Evolutionary conservation across 1,140 invertebrate species (phyloP).

Genomic region (Trichonephila clavata): DNA sequence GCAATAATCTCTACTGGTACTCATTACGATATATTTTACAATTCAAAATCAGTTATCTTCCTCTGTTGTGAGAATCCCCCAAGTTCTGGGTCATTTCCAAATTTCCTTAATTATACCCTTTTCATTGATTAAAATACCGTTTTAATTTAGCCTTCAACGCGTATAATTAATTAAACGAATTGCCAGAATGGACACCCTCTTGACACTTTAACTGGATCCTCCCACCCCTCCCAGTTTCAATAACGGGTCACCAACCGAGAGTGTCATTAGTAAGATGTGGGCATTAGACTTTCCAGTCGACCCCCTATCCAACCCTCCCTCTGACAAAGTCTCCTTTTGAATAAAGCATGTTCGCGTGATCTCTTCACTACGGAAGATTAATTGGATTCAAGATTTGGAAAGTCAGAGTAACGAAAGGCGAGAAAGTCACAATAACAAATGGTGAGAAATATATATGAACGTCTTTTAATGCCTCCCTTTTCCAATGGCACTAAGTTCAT

Average conservation of each 20-base stretch:
- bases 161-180: constrained; percentile 52
- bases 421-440: constrained; percentile 24
- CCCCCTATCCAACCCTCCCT: not conserved
- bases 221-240: not conserved
- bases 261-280: constrained; percentile 52
- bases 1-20: not conserved
- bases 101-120: constrained; percentile 32
- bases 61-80: not conserved
- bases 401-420: constrained; percentile 52
- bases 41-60: not conserved
- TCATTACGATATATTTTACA: not conserved
- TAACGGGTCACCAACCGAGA: constrained; percentile 37
- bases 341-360: constrained; percentile 56
- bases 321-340: constrained; percentile 44
- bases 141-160: constrained; percentile 56
- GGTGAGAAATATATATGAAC: not conserved
- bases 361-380: constrained; percentile 32
- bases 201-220: constrained; percentile 35
- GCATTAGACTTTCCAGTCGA: not conserved
- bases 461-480: too few relatives aligned
- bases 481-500: not conserved
- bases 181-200: not conserved
- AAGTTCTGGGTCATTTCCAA: not conserved
- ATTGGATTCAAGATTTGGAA: constrained; percentile 54
- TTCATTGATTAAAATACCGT: constrained; percentile 52